Base-by-base conservation (phyloP, 2,888 invertebrate genomes). In the Conistra vaccinii region DNA sequence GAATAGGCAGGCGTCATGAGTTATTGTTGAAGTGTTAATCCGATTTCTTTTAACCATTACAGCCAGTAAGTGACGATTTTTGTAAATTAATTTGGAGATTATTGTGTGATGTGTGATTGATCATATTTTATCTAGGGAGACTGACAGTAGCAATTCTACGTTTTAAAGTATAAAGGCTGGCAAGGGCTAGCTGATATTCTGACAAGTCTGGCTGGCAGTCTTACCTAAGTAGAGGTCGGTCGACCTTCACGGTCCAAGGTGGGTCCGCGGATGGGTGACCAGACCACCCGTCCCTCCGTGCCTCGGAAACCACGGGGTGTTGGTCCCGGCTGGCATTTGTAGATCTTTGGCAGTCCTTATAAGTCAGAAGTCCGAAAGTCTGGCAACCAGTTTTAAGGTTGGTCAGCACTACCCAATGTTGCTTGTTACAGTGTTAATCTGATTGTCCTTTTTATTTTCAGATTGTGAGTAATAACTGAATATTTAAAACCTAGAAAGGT, bases 11-110 rank as follows among this genome's bases (percentile, higher is more conserved):
- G 32, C 58, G 20, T 23, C 10, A 20, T 10, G 32, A n/a, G n/a
- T 39, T 35, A 9, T n/a, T 61, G 17, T 62, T 10, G 6, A 63
- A 42, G 20, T 23, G 12, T 45, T 45, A 63, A 63, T 23, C 7
- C 0, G 12, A 29, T 63, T 62, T 45, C 0, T 42, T 63, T 45
- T 29, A 63, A 42, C 14, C 20, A 45, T 63, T 63, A 3, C 63
- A 63, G 63, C 45, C 42, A 7, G 63, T 63, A 45, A 63, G 42
- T 45, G 63, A 45, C 0, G 20, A 29, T 63, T n/a, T n/a, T 63
- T 45, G 20, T 45, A 23, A 29, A 45, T 29, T 23, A 45, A 45
- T 14, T 17, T 4, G 26, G 14, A 39, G 6, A 55, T 55, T 55
- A 55, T 42, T 45, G 20, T 20, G 26, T 20, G n/a, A 39, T 14